Base-by-base conservation (phyloP, 2,888 invertebrate genomes). In the Lingula anatina region DNA sequence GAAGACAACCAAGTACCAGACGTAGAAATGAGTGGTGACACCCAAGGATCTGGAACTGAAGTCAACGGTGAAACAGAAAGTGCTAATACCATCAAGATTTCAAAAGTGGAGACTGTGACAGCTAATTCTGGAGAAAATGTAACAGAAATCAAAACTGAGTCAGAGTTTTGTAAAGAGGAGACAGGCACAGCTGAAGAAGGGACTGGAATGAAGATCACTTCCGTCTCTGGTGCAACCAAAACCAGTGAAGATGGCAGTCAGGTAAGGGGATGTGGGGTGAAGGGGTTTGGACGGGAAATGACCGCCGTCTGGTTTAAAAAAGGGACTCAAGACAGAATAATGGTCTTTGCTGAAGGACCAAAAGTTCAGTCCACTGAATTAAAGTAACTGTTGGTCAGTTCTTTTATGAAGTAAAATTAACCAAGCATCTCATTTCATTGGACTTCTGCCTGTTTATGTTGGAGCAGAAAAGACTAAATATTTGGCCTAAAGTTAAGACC, bases 141-240 rank as follows among this genome's bases (percentile, higher is more conserved):
- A 1, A 21, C 35, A 23, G 23, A 28, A 39, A 38, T 28, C 5
- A 9, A 1, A n/a, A 5, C 7, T 21, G 43, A 18, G 40, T 12
- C 5, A 38, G 46, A 20, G 25, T n/a, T 2, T 3, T 7, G 46
- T 41, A n/a, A 38, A 21, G 26, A 36, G 24, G 37, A 31, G 5
- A 37, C 39, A 38, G 41, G 26, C 36, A 15, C 26, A 24, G n/a
- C 24, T 41, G 45, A 42, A n/a, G 35, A 41, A 43, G 23, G 18
- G n/a, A 18, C n/a, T n/a, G 42, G 20, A 23, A 15, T 36, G 31
- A 35, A 31, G 35, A 45, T 36, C 1, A 21, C 28, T 15, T 36
- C 45, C 23, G 37, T 36, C n/a, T 23, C 45, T 0, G 28, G 27
- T 25, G 27, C 28, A 12, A 21, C 27, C 5, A n/a, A 20, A 12